Base-by-base conservation (phyloP, 2,888 invertebrate genomes). In the Chrysina gloriosa region DNA sequence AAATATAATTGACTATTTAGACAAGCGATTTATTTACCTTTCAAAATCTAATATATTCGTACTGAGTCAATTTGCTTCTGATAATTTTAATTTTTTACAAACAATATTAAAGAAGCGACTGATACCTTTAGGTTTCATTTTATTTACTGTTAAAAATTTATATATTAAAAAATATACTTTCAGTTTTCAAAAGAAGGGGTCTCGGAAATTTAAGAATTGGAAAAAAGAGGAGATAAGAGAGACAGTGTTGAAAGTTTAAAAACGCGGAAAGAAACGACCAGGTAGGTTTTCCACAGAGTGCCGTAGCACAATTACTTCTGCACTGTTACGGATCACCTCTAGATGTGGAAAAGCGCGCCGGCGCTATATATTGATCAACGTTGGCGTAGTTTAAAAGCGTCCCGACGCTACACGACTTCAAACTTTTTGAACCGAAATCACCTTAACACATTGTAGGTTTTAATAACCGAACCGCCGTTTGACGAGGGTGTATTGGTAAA, bases 281-380 rank as follows among this genome's bases (percentile, higher is more conserved):
- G 45, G 36, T 39, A 45, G 54, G 61, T 29, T 65, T 19, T 34
- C 58, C 39, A 42, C 16, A 19, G 25, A 61, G 61, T 58, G 27
- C 42, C 14, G 45, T 29, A 16, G 50, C 69, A 69, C 67, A 61
- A 47, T 34, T 54, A 66, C 50, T 66, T 65, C 65, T 45, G 54
- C 63, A 70, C 71, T 70, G 70, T 67, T 71, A 47, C 29, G 67
- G 29, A 65, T 64, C 68, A 63, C 64, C 67, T 65, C 56, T 68
- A 47, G 61, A 42, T 52, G 67, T 64, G 45, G 56, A 36, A 64
- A 47, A 45, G 16, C 69, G 74, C 73, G 74, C 72, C 69, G 70
- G 70, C 74, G 74, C 70, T 69, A 70, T 69, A 72, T 74, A 74
- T 74, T 73, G 74, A 74, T 74, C 74, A 69, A 64, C 56, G 70